Conservation (phyloP, 2,113 vertebrate species). For the Forbesichthys agassizii region DNA sequence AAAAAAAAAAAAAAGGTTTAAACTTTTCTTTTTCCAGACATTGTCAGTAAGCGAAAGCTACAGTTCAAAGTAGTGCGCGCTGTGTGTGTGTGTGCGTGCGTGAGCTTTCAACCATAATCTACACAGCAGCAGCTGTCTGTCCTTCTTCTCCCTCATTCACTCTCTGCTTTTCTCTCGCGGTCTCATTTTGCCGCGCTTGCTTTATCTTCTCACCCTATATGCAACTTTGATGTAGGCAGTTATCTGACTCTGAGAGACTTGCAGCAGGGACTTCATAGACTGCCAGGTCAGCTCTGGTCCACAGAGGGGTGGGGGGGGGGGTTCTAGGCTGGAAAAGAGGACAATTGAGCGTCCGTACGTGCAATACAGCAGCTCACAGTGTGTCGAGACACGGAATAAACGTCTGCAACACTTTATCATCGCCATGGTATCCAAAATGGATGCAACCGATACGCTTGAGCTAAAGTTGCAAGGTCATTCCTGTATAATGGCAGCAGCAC, state of each 20-base stretch:
- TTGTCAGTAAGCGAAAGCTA: too few species aligned
- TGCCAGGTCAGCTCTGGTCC: constrained; percentile 60
- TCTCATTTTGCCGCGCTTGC: background rate
- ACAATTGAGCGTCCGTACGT: constrained; percentile 53
- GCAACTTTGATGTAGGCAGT: constrained; percentile 38
- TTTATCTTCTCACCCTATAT: background rate
- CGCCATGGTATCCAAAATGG: too few species aligned
- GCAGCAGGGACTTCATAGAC: constrained; percentile 53
- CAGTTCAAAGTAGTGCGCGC: too few species aligned
- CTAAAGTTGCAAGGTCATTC: too few species aligned
- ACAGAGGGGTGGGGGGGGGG: background rate
- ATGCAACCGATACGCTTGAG: too few species aligned
- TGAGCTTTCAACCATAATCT: constrained; percentile 72
- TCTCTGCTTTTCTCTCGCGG: constrained; percentile 22
- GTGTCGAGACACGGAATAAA: background rate
- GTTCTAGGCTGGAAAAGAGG: constrained; percentile 19
- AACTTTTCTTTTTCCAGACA: too few species aligned
- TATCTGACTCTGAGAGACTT: constrained; percentile 53
- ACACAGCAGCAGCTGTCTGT: constrained; percentile 68
- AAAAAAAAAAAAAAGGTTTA: too few species aligned
- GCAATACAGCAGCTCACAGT: constrained; percentile 1
- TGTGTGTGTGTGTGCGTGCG: background rate
- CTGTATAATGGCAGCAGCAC: too few species aligned
- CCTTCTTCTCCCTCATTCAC: constrained; percentile 28
- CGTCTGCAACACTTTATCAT: background rate